Base-by-base conservation (phyloP, 2,888 invertebrate species). In the Plebejus melissa region DNA sequence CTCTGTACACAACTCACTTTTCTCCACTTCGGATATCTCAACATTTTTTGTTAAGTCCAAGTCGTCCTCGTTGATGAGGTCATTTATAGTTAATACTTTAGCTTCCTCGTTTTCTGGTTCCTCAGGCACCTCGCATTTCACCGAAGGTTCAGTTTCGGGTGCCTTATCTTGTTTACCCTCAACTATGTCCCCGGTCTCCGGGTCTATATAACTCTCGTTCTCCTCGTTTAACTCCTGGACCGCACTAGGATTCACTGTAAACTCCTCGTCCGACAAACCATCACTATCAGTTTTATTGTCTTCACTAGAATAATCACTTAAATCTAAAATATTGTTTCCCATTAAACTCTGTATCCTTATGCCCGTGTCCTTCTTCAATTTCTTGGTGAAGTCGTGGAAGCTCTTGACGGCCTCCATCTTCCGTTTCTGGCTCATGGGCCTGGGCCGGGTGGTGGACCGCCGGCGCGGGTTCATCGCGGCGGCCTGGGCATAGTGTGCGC, bases 391-490 rank as follows among this genome's bases (percentile, higher is more conserved):
- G 80, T 94, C 86, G 80, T 94, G 94, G 80, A 94, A 94, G 79
- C 85, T 90, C 85, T 89, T 93, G 9, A 94, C 93, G 50, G 94
- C 94, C 87, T 94, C 94, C 85, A 93, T 85, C 84, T 94, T 94
- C 77, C 94, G 84, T 82, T 94, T 94, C 76, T 93, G 89, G 84
- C 91, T 93, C 90, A 94, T 90, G 38, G 88, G 90, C 74, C 88
- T 86, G 32, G 88, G 86, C 50, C 89, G 88, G 36, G 90, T 86
- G 72, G 88, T 83, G 11, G 90, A 82, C 74, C 89, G 88, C 77
- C 87, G 88, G 22, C 90, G 89, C 76, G 88, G 83, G 79, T 83
- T 90, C 91, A 90, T 91, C 74, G 93, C 92, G 13, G 93, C 90
- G 28, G 92, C 84, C 80, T 93, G 91, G 7, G 93, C 93, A 80